These are phyloP conservation scores for Stichodactyla mertensii DNA, from an alignment of 64 coral and sea anemone species.

Conservation along the genomic window DNA sequence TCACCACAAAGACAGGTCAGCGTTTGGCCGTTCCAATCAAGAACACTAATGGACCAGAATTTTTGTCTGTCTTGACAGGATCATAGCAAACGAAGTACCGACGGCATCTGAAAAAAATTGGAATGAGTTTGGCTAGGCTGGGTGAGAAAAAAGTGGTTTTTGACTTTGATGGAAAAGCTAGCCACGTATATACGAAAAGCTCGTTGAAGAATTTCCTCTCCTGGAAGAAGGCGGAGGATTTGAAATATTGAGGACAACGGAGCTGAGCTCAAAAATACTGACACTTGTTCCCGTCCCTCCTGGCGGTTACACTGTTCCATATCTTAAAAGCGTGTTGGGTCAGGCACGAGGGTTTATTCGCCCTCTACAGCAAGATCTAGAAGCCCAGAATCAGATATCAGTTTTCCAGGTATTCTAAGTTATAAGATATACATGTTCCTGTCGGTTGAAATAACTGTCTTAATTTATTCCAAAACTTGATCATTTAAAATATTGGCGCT, in stretches of 20 bases:
- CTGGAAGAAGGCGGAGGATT: slow-evolving; percentile 40
- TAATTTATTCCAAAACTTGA: not conserved
- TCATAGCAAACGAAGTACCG: no score
- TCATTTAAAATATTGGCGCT: not conserved
- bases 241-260: slow-evolving; percentile 43
- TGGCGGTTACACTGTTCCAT: slow-evolving; percentile 1
- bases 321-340: slow-evolving; percentile 38
- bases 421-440: no score
- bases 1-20: no score
- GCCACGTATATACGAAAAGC: slow-evolving; percentile 26
- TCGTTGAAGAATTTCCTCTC: slow-evolving; percentile 41
- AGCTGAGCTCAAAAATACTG: slow-evolving; percentile 38
- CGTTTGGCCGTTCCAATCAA: no score
- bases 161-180: no score
- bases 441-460: no score
- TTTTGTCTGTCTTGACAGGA: no score
- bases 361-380: slow-evolving; percentile 29
- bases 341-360: slow-evolving; percentile 49
- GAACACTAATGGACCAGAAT: no score
- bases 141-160: no score
- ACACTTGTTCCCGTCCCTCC: slow-evolving; percentile 37
- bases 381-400: not conserved
- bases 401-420: not conserved
- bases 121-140: no score
- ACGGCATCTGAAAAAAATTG: no score